These are phyloP conservation scores for Syrmaticus mikado DNA, from an alignment of 2,113 vertebrate species.

Conservation along the genomic window DNA sequence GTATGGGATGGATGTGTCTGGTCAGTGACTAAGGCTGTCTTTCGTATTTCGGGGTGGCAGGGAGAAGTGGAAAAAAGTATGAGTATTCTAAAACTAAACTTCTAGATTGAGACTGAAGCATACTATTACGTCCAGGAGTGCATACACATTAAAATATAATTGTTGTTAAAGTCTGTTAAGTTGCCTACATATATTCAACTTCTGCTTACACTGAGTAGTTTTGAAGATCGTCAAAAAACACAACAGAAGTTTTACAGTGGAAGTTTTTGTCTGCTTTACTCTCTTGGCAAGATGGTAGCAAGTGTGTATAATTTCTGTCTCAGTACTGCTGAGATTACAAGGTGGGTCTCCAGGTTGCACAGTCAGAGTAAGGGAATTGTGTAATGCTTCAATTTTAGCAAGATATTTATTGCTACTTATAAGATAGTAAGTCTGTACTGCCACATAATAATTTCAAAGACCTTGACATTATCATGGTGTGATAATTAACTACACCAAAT, in stretches of 20 bases:
- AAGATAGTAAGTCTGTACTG: slow-evolving; percentile 45
- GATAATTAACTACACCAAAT: slow-evolving; percentile 50
- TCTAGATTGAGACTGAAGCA: background rate
- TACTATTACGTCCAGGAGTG: background rate
- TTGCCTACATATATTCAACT: background rate
- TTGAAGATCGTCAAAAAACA: background rate
- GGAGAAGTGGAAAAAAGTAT: background rate
- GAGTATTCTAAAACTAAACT: background rate
- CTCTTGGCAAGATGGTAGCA: background rate
- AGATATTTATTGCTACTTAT: slow-evolving; percentile 63
- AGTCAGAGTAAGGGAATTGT: slow-evolving; percentile 13
- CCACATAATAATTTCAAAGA: slow-evolving; percentile 8
- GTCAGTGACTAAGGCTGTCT: background rate
- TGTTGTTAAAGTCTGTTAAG: background rate
- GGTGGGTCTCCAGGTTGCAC: background rate
- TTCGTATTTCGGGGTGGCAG: background rate
- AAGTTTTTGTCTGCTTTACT: background rate
- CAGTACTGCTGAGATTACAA: background rate
- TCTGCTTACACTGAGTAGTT: background rate
- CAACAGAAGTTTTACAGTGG: background rate
- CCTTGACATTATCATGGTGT: slow-evolving; percentile 63
- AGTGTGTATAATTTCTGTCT: background rate
- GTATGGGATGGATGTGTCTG: background rate
- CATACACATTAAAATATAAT: background rate
- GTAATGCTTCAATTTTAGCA: slow-evolving; percentile 48